Evolutionary conservation across 2,888 invertebrate genomes (phyloP), one percentile per base, ranked within the genome.

Genomic region (Chaetogeoica ovagalla): DNA sequence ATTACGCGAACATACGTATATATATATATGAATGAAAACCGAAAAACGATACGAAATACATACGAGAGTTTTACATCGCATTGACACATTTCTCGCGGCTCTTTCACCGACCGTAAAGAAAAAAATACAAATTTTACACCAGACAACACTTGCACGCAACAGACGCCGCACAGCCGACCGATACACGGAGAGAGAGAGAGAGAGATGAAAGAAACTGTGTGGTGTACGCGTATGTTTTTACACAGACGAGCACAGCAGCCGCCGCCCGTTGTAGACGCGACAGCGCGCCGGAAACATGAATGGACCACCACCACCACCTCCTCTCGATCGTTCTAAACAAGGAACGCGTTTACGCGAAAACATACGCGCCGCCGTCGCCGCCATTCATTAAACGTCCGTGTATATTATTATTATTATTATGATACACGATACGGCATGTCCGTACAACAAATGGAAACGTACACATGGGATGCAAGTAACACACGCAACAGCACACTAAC

Each of bases 271-370:
- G 30, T 30, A 30, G 30, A 30, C 30, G 30, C 30, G 30, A 30
- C 30, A 30, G 30, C 11, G n/a, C 30, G 19, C 52, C 79, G 70
- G 79, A 79, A 79, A 63, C 71, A 79, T 79, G 79, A 79, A 79
- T 79, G 79, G 79, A 70, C 70, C 30, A 70, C 77, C 79, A 63
- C 62, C 52, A 30, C 30, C 30, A 4, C 30, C 30, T 30, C 1
- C 30, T 30, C 30, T 30, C 30, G 4, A 1, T 30, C 30, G 4
- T 4, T 30, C 30, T 30, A 30, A 30, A 30, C 30, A 4, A 30
- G 30, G 2, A 30, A 71, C 79, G 55, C 69, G 43, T 69, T 63
- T 62, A 79, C 70, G 79, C 79, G 30, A 79, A 79, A 70, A 71
- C 69, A 57, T 70, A 52, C 69, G 17, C 30, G 30, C 30, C 30